Evolutionary conservation across 2,113 vertebrate species (phyloP).

Genomic region (Tauraco erythrolophus): DNA sequence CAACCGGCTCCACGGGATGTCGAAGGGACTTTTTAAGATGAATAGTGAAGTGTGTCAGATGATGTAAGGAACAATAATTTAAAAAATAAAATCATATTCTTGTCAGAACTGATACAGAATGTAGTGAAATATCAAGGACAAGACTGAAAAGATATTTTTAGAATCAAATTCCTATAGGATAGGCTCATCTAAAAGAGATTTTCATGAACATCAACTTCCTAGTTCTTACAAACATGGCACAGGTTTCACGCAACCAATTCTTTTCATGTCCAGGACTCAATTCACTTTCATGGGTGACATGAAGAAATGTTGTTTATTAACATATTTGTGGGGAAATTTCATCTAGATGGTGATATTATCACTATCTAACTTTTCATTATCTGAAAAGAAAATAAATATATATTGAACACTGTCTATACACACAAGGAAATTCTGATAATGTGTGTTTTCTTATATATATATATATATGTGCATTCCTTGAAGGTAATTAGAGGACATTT

Average conservation of each 20-base stretch:
- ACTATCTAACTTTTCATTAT: not conserved
- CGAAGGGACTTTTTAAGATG: constrained; percentile 43
- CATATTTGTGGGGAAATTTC: not conserved
- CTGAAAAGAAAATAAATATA: not conserved
- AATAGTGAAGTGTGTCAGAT: constrained; percentile 29
- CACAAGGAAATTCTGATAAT: not conserved
- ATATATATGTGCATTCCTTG: not conserved
- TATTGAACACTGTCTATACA: not conserved
- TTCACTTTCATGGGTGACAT: not conserved
- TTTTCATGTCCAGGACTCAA: not conserved
- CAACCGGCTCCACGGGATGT: constrained; percentile 51
- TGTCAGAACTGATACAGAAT: constrained; percentile 44
- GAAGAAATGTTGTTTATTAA: not conserved
- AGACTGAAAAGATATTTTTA: constrained; percentile 13
- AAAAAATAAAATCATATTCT: constrained; percentile 58
- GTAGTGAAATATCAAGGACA: constrained; percentile 52
- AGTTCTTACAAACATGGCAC: not conserved
- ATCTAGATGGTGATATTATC: not conserved
- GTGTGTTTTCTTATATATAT: not conserved
- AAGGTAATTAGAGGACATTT: not conserved
- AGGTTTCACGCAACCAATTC: not conserved
- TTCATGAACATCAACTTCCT: not conserved
- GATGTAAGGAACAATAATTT: constrained; percentile 53
- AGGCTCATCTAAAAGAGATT: constrained; percentile 28
- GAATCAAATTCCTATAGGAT: not conserved